Percentiles rank a stretch among this genome's conserved stretches.
These are phyloP conservation scores for Volucella bombylans DNA, from an alignment of 2,888 invertebrate genomes.

Conservation along the genomic window DNA sequence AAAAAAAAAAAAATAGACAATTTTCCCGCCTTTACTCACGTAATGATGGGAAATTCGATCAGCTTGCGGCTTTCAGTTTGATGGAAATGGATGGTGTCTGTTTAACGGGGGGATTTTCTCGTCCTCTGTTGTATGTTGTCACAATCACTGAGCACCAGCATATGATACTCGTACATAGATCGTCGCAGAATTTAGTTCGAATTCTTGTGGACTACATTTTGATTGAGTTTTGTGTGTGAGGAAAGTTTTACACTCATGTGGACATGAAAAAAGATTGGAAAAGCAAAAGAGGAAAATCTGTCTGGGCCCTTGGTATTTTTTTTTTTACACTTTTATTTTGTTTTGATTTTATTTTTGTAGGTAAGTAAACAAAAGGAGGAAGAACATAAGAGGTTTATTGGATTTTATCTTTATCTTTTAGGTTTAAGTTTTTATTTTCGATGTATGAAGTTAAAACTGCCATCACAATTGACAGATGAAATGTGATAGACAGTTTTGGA, in stretches of 20 bases:
- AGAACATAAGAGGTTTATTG: constrained; percentile 24
- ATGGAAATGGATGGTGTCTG: constrained; percentile 18
- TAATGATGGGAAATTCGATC: constrained; percentile 70
- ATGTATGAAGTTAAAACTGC: not conserved
- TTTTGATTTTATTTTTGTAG: constrained; percentile 25
- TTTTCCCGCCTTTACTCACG: constrained; percentile 68
- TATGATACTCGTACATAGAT: constrained; percentile 27
- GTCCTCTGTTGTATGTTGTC: constrained; percentile 52
- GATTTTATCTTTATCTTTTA: constrained; percentile 13
- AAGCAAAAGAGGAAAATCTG: constrained; percentile 45
- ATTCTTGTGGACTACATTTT: constrained; percentile 35
- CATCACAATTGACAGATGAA: not conserved
- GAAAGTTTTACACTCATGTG: not conserved
- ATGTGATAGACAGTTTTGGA: constrained; percentile 1
- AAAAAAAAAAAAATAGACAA: constrained; percentile 35
- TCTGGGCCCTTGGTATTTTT: constrained; percentile 61
- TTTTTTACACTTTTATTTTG: constrained; percentile 50
- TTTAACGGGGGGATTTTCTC: constrained; percentile 17
- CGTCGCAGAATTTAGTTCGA: not conserved
- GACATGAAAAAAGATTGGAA: constrained; percentile 19
- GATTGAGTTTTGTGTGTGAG: constrained; percentile 30
- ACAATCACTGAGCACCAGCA: constrained; percentile 47
- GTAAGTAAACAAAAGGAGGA: constrained; percentile 40
- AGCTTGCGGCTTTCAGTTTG: constrained; percentile 54
- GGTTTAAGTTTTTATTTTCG: constrained; percentile 12